phyloP scores from a whole-genome alignment of 2,888 invertebrate species.

The Andrena fulva region DNA sequence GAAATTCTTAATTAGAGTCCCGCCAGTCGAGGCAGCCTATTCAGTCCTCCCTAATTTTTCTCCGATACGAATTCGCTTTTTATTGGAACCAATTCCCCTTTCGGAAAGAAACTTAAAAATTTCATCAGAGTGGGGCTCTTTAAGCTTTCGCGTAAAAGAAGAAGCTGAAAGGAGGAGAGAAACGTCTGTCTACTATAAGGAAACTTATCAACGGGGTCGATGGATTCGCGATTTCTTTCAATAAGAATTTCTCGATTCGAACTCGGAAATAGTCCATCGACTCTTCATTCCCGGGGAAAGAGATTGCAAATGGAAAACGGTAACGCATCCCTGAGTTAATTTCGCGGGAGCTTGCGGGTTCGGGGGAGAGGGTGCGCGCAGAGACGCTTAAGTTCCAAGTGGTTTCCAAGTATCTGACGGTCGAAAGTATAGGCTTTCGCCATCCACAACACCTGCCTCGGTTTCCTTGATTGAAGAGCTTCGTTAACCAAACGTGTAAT shows the following conservation, averaged over 20 bases:
- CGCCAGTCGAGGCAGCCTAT: background rate
- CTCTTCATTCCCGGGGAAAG: background rate
- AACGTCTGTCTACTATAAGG: background rate
- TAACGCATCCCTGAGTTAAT: conserved; percentile 38
- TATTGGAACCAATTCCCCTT: background rate
- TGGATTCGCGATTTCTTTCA: conserved; percentile 27
- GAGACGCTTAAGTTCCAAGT: conserved; percentile 25
- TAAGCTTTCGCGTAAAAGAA: background rate
- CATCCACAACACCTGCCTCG: conserved; percentile 34
- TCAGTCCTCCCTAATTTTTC: conserved; percentile 2
- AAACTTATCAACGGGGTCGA: conserved; percentile 30
- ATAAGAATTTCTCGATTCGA: conserved; percentile 39
- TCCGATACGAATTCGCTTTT: background rate
- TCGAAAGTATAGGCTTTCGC: conserved; percentile 37
- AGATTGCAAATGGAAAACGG: background rate
- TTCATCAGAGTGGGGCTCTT: conserved; percentile 8
- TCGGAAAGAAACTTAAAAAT: conserved; percentile 2
- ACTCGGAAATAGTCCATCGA: background rate
- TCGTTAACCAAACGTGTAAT: conserved; percentile 64
- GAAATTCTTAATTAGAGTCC: background rate
- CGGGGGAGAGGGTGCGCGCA: background rate
- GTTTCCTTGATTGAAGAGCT: conserved; percentile 55
- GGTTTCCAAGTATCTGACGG: conserved; percentile 36
- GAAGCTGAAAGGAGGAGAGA: background rate
- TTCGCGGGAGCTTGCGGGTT: conserved; percentile 11